Evolutionary conservation across 2,113 vertebrate species (phyloP), one percentile per base, ranked within the genome.

Genomic region (Propithecus coquereli): DNA sequence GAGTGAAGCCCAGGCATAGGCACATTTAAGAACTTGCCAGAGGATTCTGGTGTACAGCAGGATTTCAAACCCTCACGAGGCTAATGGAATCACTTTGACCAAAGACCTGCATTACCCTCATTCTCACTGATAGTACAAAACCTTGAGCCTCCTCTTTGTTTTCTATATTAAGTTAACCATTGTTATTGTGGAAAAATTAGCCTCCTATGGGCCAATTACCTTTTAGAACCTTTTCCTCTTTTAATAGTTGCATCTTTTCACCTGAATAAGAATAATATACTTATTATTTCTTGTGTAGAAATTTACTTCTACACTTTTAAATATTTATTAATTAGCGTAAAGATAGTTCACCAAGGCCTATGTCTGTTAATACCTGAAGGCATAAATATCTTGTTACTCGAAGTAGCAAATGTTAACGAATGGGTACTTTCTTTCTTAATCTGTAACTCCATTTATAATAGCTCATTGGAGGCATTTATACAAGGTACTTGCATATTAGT

Each of bases 251-350:
- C 8, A 32, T 76, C 5, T 87, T 66, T 91, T 2, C 1, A 45
- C 5, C 8, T 18, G 7, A 87, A 90, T 87, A 73, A 70, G 3
- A 83, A 61, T 66, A 23, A 34, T 27, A 9, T 65, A 43, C 7
- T 70, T 50, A 16, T 34, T 83, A 87, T 32, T 94, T 89, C 37
- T 7, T 66, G 27, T 22, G 1, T 63, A 1, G 23, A 87, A 63
- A 40, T 61, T 90, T 79, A 61, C n/a, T 82, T 89, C 10, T 79
- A 83, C 1, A 76, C 0, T 73, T 59, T 22, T 32, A 92, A 50
- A 71, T 61, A 71, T 92, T 34, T 90, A 54, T 90, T 82, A 57
- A 83, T 90, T 96, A 66, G 34, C 85, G 10, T 65, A 65, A 45
- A 95, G 17, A 30, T 0, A 61, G 18, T 61, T 94, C 16, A 52